phyloP scores from a whole-genome alignment of 2,797 vertebrate species.

The Glossophaga mutica region DNA sequence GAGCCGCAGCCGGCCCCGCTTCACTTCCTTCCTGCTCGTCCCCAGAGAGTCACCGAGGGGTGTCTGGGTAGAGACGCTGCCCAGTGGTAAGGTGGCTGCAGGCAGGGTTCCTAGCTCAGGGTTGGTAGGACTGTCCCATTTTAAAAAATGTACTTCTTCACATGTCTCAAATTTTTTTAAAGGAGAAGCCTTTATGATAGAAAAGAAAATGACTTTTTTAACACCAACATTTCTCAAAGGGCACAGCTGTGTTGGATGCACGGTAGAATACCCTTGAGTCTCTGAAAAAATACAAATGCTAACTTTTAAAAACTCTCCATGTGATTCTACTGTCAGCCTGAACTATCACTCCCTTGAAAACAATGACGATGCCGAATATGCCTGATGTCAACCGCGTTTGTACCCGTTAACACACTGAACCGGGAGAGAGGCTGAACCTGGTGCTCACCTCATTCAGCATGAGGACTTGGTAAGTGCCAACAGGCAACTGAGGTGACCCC shows the following conservation, averaged over 20 bases:
- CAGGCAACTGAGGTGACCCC: background rate
- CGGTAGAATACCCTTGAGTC: background rate
- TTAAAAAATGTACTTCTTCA: background rate
- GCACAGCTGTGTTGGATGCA: accelerated
- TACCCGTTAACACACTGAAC: background rate
- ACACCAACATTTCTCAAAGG: background rate
- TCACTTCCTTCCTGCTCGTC: background rate
- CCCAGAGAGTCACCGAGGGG: background rate
- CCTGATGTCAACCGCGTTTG: background rate
- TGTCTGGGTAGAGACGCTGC: background rate
- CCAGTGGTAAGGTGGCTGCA: background rate
- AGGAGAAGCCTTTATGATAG: background rate
- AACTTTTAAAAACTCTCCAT: background rate
- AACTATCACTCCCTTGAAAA: background rate
- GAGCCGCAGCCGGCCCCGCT: background rate
- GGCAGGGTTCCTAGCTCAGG: background rate
- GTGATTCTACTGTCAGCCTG: background rate
- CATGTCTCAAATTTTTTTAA: background rate
- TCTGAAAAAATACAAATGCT: background rate
- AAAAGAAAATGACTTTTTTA: background rate
- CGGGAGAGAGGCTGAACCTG: background rate
- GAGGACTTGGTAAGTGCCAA: background rate
- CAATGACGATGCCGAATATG: background rate
- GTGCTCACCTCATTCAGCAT: background rate
- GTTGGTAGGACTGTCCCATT: background rate